Evolutionary conservation across 2,888 invertebrate species (phyloP).

Genomic region (Magallana nippona): DNA sequence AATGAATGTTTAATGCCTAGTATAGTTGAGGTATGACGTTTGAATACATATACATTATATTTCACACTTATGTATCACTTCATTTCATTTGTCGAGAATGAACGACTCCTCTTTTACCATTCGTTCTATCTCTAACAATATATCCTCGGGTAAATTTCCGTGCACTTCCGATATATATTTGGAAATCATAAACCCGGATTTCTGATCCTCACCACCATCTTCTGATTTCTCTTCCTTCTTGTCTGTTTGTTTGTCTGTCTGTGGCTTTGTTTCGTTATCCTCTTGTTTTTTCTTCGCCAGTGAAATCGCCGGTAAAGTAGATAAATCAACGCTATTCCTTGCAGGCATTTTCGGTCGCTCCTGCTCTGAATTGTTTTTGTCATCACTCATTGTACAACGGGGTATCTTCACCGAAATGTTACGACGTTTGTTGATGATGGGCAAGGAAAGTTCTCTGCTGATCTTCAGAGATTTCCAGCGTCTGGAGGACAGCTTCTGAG

Average conservation of each 20-base stretch:
- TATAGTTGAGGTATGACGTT: too few relatives aligned
- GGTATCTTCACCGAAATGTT: not conserved
- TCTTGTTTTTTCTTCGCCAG: not conserved
- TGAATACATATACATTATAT: too few relatives aligned
- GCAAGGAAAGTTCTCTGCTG: not conserved
- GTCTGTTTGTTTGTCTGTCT: not conserved
- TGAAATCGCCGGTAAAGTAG: constrained; percentile 22
- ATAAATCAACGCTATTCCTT: constrained; percentile 14
- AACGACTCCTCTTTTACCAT: constrained; percentile 26
- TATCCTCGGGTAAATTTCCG: constrained; percentile 3
- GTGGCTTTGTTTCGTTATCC: not conserved
- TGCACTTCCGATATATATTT: constrained; percentile 8
- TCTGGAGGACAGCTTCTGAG: not conserved
- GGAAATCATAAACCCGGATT: not conserved
- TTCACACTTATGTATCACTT: too few relatives aligned
- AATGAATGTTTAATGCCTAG: too few relatives aligned
- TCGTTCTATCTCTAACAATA: not conserved
- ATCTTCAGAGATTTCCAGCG: not conserved
- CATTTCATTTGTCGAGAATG: not conserved
- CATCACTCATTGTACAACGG: not conserved
- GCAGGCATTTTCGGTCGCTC: constrained; percentile 14
- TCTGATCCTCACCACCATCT: not conserved
- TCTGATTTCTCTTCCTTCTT: not conserved
- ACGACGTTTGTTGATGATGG: not conserved
- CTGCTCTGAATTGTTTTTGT: not conserved